Evolutionary conservation across 2,797 vertebrate genomes (phyloP), one percentile per base, ranked within the genome.

Genomic region (Peromyscus eremicus): DNA sequence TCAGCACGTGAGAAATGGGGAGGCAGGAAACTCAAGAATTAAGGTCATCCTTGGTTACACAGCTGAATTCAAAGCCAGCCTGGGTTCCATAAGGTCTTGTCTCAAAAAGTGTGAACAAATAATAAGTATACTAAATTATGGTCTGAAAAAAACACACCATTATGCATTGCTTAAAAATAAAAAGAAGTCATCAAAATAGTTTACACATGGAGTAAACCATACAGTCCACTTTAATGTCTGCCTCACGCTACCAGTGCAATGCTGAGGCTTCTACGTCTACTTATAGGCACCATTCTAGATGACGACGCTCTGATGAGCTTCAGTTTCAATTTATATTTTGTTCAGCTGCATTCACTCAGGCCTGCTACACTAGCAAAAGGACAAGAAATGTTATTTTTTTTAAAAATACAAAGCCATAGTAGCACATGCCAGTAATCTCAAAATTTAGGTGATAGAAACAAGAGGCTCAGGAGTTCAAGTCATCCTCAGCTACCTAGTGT

Each of bases 271-370:
- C 37, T 52, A n/a, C 1, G 71, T 52, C 79, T 94, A 73, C 75
- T 91, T 77, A 81, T 13, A 97, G 55, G 84, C 55, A 92, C 11
- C 43, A 83, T 83, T 73, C 52, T 66, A 71, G 46, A 46, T 94
- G 19, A 86, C 32, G 55, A 77, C 40, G 66, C 43, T 92, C 86
- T 94, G 23, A 76, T 88, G 32, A 94, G n/a, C 21, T 90, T 95
- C 93, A 68, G 73, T 92, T 88, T 73, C 76, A 76, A 90, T n/a
- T 68, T 71, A 57, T 60, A 87, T 76, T 77, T 92, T 89, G 96
- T 82, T 89, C 91, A 91, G 80, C 9, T 68, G 34, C 37, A 89
- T 77, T 92, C 27, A 88, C 77, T 95, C 34, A 62, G 27, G 34
- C 68, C 66, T 95, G 75, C 29, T 84, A 93, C 80, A 89, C 64